Conservation (phyloP, 2,797 vertebrate genomes). For the Typhlichthys subterraneus region DNA sequence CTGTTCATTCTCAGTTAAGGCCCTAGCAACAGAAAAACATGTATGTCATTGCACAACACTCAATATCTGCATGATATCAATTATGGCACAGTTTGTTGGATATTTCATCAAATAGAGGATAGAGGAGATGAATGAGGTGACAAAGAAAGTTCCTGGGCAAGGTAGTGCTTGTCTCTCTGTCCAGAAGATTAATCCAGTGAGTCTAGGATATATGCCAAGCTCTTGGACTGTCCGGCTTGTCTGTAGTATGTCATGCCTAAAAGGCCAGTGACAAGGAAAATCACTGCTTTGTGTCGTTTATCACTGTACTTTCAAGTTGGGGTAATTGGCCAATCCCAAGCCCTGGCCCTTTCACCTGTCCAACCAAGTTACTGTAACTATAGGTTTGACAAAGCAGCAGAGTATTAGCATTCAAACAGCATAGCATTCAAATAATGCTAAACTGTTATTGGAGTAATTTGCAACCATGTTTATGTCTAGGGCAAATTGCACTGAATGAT, state of each 20-base stretch:
- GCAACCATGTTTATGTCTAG: too few relatives aligned
- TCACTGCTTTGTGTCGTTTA: not conserved
- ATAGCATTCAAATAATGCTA: too few relatives aligned
- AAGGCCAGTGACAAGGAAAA: conserved; percentile 28
- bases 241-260: conserved; percentile 26
- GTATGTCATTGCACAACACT: conserved; percentile 54
- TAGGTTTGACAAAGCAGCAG: too few relatives aligned
- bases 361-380: too few relatives aligned
- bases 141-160: conserved; percentile 37
- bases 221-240: conserved; percentile 9
- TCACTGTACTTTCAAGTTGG: not conserved
- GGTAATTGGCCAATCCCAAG: too few relatives aligned
- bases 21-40: conserved; percentile 76
- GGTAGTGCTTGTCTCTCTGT: conserved; percentile 39
- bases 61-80: conserved; percentile 58
- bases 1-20: conserved; percentile 51
- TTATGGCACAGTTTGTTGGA: conserved; percentile 60
- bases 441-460: too few relatives aligned
- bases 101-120: conserved; percentile 62
- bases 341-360: too few relatives aligned
- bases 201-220: not conserved
- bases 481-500: too few relatives aligned
- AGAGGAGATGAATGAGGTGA: conserved; percentile 58
- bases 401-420: too few relatives aligned
- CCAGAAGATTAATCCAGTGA: conserved; percentile 25